Conservation (phyloP, 2,797 vertebrate genomes). For the Enteromius mattozi region DNA sequence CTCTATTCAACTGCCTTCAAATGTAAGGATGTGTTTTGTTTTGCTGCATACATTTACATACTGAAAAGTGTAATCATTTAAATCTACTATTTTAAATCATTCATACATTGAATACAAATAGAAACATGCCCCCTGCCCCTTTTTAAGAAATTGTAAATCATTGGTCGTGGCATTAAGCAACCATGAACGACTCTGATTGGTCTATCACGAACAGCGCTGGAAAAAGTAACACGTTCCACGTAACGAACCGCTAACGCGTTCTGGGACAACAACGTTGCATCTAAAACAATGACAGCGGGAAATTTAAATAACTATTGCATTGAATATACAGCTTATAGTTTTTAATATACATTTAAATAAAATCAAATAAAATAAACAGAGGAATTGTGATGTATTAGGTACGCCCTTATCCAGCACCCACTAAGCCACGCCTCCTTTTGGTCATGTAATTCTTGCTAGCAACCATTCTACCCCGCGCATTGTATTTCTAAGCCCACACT, state of each 20-base stretch:
- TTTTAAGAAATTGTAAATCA: neutral
- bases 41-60: neutral
- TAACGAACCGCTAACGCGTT: neutral
- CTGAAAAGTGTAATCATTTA: neutral
- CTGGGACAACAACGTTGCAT: too few relatives aligned
- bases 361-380: neutral
- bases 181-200: neutral
- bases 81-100: neutral
- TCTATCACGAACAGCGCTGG: neutral
- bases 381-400: neutral
- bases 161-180: too few relatives aligned
- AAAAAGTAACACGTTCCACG: conserved; percentile 4
- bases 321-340: neutral
- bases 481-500: conserved; percentile 9
- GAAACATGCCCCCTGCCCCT: neutral
- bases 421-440: neutral
- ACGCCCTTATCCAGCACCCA: neutral
- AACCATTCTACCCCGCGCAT: neutral
- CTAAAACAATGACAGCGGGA: neutral
- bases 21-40: neutral
- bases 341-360: too few relatives aligned
- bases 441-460: rapidly evolving
- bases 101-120: too few relatives aligned
- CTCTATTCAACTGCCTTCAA: neutral
- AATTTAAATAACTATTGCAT: neutral